Percentiles rank a stretch among this genome's conserved stretches.
Evolutionary conservation across 2,888 invertebrate species (phyloP).

Genomic region (Platycnemis pennipes): DNA sequence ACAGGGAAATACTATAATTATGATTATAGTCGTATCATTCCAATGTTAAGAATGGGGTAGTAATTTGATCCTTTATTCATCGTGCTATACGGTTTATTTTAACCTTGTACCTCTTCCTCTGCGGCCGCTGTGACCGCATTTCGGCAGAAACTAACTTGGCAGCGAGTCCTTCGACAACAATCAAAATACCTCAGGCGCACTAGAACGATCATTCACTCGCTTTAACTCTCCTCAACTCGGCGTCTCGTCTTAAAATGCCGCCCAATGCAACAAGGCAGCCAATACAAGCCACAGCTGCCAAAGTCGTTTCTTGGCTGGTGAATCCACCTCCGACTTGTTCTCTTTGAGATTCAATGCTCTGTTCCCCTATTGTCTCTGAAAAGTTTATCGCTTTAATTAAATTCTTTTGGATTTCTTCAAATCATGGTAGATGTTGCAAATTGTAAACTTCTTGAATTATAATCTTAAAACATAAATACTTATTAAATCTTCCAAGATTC

Average conservation of each 20-base stretch:
- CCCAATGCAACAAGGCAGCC: neutral
- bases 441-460: too few species aligned
- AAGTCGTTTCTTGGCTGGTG: too few species aligned
- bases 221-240: neutral
- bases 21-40: neutral
- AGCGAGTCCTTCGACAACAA: neutral
- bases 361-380: neutral
- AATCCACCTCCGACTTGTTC: neutral
- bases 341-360: neutral
- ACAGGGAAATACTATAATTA: neutral
- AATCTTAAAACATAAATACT: too few species aligned
- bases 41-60: neutral
- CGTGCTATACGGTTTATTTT: neutral
- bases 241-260: neutral
- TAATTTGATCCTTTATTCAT: neutral
- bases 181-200: slow-evolving; percentile 14
- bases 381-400: too few species aligned
- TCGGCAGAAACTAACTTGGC: neutral
- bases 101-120: neutral
- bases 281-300: neutral
- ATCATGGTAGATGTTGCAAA: too few species aligned
- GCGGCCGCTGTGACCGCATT: slow-evolving; percentile 11
- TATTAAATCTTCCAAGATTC: too few species aligned
- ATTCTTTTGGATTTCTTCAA: too few species aligned
- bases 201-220: neutral